Conservation (phyloP, 2,113 vertebrate genomes). For the Indri indri region DNA sequence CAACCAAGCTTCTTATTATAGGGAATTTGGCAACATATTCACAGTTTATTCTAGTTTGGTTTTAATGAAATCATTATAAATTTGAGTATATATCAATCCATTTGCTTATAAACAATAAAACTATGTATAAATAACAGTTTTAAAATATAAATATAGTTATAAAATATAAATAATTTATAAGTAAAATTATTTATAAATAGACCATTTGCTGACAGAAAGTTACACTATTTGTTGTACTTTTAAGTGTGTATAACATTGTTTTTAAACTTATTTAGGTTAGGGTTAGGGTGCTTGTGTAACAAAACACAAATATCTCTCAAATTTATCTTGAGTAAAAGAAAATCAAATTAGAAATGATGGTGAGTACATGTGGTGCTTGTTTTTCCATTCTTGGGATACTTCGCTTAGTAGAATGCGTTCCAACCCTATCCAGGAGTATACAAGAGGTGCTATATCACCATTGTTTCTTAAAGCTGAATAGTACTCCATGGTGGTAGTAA, state of each 20-base stretch:
- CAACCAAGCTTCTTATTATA: background rate
- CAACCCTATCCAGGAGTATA: no score
- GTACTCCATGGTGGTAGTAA: no score
- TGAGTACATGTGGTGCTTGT: no score
- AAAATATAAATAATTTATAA: no score
- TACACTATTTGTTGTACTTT: background rate
- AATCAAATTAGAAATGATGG: background rate
- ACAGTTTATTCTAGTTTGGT: background rate
- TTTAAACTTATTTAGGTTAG: background rate
- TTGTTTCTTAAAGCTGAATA: no score
- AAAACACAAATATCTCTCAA: background rate
- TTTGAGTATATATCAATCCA: background rate
- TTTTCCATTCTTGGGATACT: no score
- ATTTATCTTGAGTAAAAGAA: constrained; percentile 10
- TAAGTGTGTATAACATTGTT: background rate
- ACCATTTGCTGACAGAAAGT: background rate
- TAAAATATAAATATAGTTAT: no score
- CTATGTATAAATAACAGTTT: background rate
- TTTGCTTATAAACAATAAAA: background rate
- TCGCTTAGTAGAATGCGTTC: no score
- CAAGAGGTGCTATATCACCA: no score
- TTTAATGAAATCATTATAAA: background rate
- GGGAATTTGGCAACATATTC: background rate
- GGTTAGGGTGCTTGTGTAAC: background rate
- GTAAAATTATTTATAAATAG: background rate